Percentiles rank a stretch among this genome's conserved stretches.
Evolutionary conservation across 2,113 vertebrate genomes (phyloP).

Genomic region (Eclectus roratus): DNA sequence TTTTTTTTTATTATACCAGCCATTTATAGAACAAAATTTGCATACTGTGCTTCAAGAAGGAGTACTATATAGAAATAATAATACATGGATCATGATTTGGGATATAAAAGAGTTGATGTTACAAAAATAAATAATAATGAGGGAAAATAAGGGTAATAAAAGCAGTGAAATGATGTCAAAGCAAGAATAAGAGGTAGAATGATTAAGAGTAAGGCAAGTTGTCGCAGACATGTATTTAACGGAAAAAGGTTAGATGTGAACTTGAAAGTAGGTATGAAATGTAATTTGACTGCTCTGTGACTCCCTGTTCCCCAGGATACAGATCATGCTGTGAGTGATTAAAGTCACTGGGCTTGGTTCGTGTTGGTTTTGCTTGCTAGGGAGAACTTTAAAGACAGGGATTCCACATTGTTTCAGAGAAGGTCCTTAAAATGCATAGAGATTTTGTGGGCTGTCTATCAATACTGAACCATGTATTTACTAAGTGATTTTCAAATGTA

Average conservation of each 20-base stretch:
- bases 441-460: neutral
- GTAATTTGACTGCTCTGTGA: neutral
- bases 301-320: neutral
- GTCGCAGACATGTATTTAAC: neutral
- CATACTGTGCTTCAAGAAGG: neutral
- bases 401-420: neutral
- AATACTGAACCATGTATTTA: neutral
- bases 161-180: neutral
- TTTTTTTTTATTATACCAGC: neutral
- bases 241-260: neutral
- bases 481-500: neutral
- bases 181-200: neutral
- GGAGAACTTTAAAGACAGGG: neutral
- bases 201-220: neutral
- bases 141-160: neutral
- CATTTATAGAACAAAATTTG: neutral
- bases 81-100: neutral
- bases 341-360: neutral
- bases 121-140: conserved; percentile 1
- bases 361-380: neutral
- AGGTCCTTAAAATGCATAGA: neutral
- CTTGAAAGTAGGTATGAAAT: neutral
- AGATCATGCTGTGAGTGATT: neutral
- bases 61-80: neutral
- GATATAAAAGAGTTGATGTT: neutral